phyloP scores from a whole-genome alignment of 2,797 vertebrate species.

The Todus mexicanus region DNA sequence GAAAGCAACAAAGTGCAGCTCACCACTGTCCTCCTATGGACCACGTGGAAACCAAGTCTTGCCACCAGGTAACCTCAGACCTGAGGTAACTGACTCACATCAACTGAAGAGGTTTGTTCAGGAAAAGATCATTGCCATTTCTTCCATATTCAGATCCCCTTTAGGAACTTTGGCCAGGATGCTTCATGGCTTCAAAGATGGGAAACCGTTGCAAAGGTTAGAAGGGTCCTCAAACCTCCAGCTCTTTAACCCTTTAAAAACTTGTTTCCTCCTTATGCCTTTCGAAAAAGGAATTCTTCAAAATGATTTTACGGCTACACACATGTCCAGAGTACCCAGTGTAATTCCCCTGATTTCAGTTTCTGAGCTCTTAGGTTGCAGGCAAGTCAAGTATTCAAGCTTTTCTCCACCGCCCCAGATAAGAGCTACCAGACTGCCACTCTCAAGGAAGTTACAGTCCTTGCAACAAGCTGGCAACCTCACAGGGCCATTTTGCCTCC shows the following conservation, averaged over 20 bases:
- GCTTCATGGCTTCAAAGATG: neutral
- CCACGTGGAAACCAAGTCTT: neutral
- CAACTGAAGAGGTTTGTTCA: accelerated
- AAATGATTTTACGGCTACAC: neutral
- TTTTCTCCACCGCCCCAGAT: neutral
- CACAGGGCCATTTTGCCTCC: neutral
- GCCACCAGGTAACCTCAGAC: neutral
- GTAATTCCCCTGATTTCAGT: neutral
- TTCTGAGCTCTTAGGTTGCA: neutral
- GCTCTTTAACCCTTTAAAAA: neutral
- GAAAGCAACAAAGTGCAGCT: neutral
- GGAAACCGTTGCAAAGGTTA: neutral
- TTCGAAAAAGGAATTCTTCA: neutral
- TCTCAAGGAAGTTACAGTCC: neutral
- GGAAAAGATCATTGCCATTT: neutral
- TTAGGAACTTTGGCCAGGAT: neutral
- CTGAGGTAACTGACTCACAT: neutral
- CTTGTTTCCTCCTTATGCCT: neutral
- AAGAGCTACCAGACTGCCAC: neutral
- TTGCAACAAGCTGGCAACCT: neutral
- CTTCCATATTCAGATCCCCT: neutral
- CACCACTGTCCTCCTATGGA: neutral
- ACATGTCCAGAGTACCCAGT: neutral
- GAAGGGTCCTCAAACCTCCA: neutral
- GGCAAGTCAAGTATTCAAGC: neutral